Evolutionary conservation across 2,888 invertebrate genomes (phyloP), one percentile per base, ranked within the genome.

Genomic region (Hypselothyrea guttata): DNA sequence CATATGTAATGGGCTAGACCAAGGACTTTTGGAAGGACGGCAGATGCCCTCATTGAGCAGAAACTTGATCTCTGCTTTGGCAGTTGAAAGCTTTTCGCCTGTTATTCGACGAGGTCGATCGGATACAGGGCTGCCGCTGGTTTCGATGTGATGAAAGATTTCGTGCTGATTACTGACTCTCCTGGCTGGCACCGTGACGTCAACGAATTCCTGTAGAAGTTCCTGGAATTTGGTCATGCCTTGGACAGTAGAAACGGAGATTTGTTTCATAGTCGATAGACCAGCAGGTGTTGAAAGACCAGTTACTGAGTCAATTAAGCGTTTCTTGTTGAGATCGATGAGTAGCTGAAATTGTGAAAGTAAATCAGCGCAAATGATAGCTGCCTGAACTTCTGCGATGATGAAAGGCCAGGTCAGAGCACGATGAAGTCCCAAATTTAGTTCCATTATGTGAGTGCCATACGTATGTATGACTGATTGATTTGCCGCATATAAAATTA

Each of bases 401-500:
- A 30, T 44, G 8, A 44, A 44, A 7, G 31, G 31, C 31, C 30
- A 44, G 5, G 30, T 44, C 11, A 16, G 18, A n/a, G n/a, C n/a
- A n/a, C n/a, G n/a, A n/a, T n/a, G n/a, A n/a, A n/a, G n/a, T n/a
- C n/a, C n/a, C n/a, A n/a, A n/a, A n/a, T n/a, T n/a, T n/a, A 40
- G 27, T 12, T 12, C 7, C 3, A 18, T 16, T 9, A 9, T 7
- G 8, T 11, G 12, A 4, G 5, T 40, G n/a, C 40, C 22, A 30
- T 42, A 42, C 5, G 42, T 42, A 9, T 31, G 13, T n/a, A 30
- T 44, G 15, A 15, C n/a, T 2, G 31, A 16, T 16, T 44, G 44
- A n/a, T 44, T 33, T 3, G 33, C 33, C 11, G 44, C 33, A 18
- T 44, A 44, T 16, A 44, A 8, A 2, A 11, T 18, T 11, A 18